Conservation (phyloP, 2,113 vertebrate species). For the Raja brachyura region DNA sequence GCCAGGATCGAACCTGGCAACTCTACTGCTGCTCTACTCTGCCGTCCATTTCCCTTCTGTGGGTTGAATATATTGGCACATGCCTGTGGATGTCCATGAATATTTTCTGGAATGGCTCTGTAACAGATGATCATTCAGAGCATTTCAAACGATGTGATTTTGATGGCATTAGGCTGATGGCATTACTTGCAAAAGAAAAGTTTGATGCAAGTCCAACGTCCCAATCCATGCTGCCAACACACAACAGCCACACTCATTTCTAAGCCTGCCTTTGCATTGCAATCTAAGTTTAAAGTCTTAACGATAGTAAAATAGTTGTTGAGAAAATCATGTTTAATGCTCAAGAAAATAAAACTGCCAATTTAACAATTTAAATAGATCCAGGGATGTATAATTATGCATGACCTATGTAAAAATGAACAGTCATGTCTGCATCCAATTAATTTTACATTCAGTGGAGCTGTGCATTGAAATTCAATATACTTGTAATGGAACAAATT, state of each 20-base stretch:
- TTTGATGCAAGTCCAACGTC: not conserved
- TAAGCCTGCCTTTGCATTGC: not conserved
- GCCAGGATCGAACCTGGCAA: too few species aligned
- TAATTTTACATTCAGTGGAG: not conserved
- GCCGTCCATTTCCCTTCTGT: not conserved
- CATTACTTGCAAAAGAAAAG: not conserved
- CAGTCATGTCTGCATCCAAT: not conserved
- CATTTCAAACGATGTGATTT: not conserved
- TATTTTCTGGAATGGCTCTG: not conserved
- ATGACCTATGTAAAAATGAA: not conserved
- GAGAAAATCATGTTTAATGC: not conserved
- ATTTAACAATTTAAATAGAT: not conserved
- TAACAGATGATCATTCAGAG: not conserved
- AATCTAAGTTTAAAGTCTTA: not conserved
- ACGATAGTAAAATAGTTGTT: not conserved
- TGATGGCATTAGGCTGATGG: not conserved
- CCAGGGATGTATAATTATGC: not conserved
- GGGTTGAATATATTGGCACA: not conserved
- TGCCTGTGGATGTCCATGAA: not conserved
- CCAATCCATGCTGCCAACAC: not conserved
- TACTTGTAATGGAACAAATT: slow-evolving; percentile 13
- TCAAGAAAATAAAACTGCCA: not conserved
- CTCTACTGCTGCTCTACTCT: too few species aligned
- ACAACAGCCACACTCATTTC: not conserved
- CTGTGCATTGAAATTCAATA: not conserved